phyloP scores from a whole-genome alignment of 2,113 vertebrate species.

The Phalacrocorax brasilianus region DNA sequence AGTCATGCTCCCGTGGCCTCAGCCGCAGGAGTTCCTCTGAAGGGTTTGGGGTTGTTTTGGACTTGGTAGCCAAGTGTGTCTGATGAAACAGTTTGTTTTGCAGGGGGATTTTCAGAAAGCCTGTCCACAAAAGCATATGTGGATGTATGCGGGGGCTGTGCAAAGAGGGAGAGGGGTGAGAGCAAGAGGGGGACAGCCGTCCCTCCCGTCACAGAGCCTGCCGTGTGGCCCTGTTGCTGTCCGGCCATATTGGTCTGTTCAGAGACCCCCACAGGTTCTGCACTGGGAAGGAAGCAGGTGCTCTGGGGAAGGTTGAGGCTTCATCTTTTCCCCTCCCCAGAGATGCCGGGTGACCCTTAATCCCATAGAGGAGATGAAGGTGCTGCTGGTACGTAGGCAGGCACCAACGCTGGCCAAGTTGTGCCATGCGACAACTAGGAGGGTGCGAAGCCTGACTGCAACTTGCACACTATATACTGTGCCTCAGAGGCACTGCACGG shows the following conservation, averaged over 20 bases:
- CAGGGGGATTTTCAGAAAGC: neutral
- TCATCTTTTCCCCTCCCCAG: neutral
- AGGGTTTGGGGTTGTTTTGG: neutral
- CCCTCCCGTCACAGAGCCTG: neutral
- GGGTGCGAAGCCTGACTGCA: neutral
- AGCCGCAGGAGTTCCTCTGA: neutral
- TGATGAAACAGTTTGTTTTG: neutral
- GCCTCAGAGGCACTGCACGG: neutral
- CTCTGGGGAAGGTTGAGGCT: neutral
- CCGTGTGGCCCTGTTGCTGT: accelerated
- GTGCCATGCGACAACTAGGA: neutral
- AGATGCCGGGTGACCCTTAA: neutral
- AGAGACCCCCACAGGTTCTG: neutral
- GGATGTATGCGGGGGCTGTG: neutral
- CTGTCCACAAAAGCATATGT: accelerated
- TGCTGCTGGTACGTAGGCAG: neutral
- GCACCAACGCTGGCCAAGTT: accelerated
- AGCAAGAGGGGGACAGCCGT: neutral
- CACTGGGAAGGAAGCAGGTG: neutral
- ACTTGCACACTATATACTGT: neutral
- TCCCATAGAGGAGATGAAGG: neutral
- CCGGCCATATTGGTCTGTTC: accelerated
- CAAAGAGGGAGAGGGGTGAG: neutral
- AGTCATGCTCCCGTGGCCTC: neutral
- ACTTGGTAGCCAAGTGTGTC: neutral